Evolutionary conservation across 2,797 vertebrate species (phyloP).

Genomic region (Nothura maculosa): DNA sequence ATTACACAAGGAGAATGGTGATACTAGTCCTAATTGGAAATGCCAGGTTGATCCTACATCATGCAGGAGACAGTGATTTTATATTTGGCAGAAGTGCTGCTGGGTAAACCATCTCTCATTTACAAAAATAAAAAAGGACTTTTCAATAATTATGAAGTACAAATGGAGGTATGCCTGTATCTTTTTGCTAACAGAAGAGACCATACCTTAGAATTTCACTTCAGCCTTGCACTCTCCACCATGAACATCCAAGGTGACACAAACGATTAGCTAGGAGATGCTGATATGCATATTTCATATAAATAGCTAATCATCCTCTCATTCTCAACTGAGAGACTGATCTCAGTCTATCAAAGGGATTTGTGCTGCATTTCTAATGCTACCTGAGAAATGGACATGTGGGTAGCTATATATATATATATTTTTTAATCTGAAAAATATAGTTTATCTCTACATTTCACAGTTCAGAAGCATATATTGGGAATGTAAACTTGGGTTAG

Average conservation of each 20-base stretch:
- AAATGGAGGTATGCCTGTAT: slow-evolving; percentile 74
- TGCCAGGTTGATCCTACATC: slow-evolving; percentile 23
- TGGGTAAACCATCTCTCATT: slow-evolving; percentile 9
- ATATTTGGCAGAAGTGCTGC: slow-evolving; percentile 61
- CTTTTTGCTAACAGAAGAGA: slow-evolving; percentile 63
- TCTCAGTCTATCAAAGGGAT: slow-evolving; percentile 53
- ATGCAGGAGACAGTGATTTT: slow-evolving; percentile 42
- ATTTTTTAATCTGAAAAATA: slow-evolving; percentile 62
- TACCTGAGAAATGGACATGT: slow-evolving; percentile 78
- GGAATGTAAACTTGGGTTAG: slow-evolving; percentile 62
- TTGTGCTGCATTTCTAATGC: slow-evolving; percentile 78
- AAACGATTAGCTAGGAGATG: slow-evolving; percentile 43
- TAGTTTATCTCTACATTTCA: slow-evolving; percentile 53
- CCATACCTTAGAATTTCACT: slow-evolving; percentile 14
- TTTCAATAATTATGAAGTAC: slow-evolving; percentile 64
- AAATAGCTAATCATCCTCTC: slow-evolving; percentile 46
- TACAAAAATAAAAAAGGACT: slow-evolving; percentile 16
- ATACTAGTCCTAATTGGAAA: slow-evolving; percentile 28
- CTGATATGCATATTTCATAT: slow-evolving; percentile 39
- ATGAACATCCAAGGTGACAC: background rate
- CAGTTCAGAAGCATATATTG: slow-evolving; percentile 39
- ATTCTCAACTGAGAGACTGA: slow-evolving; percentile 70
- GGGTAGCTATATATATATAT: slow-evolving; percentile 51
- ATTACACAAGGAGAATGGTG: slow-evolving; percentile 62
- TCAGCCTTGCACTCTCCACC: slow-evolving; percentile 27